Evolutionary conservation across 2,797 vertebrate genomes (phyloP).

Genomic region (Pelochelys cantorii): DNA sequence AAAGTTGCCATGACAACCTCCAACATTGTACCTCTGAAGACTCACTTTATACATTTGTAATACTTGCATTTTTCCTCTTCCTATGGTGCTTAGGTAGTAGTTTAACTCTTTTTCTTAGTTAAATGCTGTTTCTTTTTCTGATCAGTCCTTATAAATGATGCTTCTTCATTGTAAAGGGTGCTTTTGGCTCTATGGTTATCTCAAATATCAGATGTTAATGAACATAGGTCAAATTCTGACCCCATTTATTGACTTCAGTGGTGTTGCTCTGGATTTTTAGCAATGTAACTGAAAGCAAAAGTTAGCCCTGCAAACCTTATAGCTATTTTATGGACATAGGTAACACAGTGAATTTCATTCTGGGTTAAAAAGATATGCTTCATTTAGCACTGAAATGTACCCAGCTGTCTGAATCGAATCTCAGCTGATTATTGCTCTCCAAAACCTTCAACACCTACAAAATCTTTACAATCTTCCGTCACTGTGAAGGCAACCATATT

Average conservation of each 20-base stretch:
- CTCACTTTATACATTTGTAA: conserved; percentile 68
- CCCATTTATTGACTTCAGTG: background rate
- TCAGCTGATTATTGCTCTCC: no score
- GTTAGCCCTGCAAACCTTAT: background rate
- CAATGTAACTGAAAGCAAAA: background rate
- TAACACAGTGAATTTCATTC: background rate
- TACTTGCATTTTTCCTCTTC: conserved; percentile 63
- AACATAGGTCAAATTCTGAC: background rate
- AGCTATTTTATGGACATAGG: background rate
- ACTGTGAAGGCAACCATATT: background rate
- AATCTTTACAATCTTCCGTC: background rate
- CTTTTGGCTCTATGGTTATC: background rate
- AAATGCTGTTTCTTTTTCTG: background rate
- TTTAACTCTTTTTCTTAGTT: conserved; percentile 25
- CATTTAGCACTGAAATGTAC: background rate
- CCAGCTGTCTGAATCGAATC: background rate
- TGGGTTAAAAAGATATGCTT: background rate
- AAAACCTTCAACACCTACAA: no score
- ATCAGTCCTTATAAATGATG: background rate
- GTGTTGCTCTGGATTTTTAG: background rate
- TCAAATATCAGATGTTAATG: background rate
- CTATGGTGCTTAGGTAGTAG: conserved; percentile 17
- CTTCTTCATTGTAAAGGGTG: background rate
- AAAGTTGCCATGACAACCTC: conserved; percentile 78
- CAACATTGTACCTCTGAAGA: conserved; percentile 73